Evolutionary conservation across 2,888 invertebrate species (phyloP).

Genomic region (Ochropleura leucogaster): DNA sequence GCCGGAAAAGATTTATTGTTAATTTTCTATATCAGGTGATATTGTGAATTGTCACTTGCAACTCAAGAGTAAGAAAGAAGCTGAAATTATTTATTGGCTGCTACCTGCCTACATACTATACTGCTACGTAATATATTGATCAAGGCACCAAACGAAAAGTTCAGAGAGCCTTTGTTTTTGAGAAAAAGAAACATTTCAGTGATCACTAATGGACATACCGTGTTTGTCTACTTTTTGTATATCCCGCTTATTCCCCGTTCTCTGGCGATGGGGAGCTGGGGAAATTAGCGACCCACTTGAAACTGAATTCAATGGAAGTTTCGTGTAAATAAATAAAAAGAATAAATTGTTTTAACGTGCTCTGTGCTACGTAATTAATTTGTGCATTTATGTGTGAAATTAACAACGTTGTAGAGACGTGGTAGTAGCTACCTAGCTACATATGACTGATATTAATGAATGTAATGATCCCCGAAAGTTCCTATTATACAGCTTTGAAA

Average conservation of each 20-base stretch:
- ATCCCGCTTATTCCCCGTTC: conserved; percentile 24
- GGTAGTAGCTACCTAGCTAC: no score
- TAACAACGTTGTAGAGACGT: no score
- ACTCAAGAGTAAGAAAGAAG: background rate
- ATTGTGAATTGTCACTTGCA: background rate
- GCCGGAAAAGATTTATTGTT: background rate
- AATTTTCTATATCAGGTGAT: background rate
- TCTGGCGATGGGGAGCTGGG: conserved; percentile 1
- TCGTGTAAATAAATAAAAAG: conserved; percentile 8
- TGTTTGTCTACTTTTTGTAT: conserved; percentile 53
- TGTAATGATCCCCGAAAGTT: no score
- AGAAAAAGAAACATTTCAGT: conserved; percentile 36
- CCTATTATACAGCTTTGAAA: no score
- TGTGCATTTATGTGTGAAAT: no score
- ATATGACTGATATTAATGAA: no score
- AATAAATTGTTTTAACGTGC: conserved; percentile 1
- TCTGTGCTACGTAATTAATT: background rate
- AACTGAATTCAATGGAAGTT: conserved; percentile 12
- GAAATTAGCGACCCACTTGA: conserved; percentile 28
- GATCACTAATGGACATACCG: conserved; percentile 56
- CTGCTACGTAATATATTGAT: conserved; percentile 2
- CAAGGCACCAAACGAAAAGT: conserved; percentile 21
- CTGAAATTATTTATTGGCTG: background rate
- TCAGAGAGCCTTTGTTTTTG: conserved; percentile 18
- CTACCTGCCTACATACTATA: background rate